Conservation (phyloP, 1,140 invertebrate genomes). For the Asobara japonica region DNA sequence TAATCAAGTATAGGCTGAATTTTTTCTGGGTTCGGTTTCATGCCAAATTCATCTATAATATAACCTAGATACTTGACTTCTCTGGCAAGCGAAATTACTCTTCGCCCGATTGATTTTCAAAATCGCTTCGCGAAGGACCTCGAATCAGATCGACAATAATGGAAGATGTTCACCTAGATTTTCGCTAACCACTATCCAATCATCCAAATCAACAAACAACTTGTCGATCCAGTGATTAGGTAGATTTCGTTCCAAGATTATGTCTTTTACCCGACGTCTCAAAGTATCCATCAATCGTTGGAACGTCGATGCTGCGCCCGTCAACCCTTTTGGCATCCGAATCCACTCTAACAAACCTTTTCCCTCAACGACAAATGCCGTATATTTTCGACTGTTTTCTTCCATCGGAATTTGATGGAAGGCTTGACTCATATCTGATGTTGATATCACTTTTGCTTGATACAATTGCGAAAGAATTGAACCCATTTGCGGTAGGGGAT, state of each 20-base stretch:
- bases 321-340: conserved; percentile 62
- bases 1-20: conserved; percentile 24
- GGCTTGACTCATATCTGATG: conserved; percentile 48
- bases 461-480: not conserved
- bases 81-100: conserved; percentile 30
- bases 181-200: too few species aligned
- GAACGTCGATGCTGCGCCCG: too few species aligned
- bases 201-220: too few species aligned
- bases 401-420: conserved; percentile 37
- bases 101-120: conserved; percentile 24
- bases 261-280: too few species aligned
- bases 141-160: conserved; percentile 12
- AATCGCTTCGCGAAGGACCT: conserved; percentile 13
- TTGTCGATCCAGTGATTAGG: too few species aligned
- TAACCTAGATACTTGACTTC: conserved; percentile 48
- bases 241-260: too few species aligned
- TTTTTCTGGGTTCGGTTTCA: conserved; percentile 38
- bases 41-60: conserved; percentile 34
- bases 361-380: conserved; percentile 45
- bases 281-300: too few species aligned
- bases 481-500: not conserved
- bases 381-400: conserved; percentile 28
- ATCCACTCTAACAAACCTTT: conserved; percentile 56
- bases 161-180: conserved; percentile 28
- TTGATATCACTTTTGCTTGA: conserved; percentile 36